Evolutionary conservation across 2,113 vertebrate species (phyloP).

Genomic region (Grallaria varia): DNA sequence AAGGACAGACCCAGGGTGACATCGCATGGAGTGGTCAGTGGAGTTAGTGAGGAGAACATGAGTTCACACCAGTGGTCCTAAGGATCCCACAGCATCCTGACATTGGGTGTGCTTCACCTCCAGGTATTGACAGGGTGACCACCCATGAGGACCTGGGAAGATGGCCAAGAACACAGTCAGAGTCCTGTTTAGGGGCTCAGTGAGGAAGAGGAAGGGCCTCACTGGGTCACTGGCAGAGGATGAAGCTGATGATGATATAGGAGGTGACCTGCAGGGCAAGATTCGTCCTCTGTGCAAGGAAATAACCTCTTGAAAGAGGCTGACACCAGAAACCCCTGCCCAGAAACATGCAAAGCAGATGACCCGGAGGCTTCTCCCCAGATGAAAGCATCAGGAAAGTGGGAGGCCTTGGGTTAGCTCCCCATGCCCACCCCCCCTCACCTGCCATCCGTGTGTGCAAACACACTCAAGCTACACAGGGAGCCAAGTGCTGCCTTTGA

Average conservation of each 20-base stretch:
- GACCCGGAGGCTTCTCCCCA: background rate
- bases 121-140: background rate
- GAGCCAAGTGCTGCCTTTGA: background rate
- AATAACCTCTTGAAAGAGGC: background rate
- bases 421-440: rapidly evolving
- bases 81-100: background rate
- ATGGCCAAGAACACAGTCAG: background rate
- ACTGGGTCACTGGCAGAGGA: background rate
- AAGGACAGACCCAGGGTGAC: background rate
- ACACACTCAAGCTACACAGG: background rate
- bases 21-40: rapidly evolving
- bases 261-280: background rate
- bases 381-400: background rate
- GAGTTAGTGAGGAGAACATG: background rate
- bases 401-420: background rate
- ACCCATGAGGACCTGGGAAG: background rate
- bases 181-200: background rate
- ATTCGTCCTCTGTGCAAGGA: background rate
- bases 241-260: background rate
- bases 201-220: background rate
- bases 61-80: background rate
- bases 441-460: background rate
- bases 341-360: background rate
- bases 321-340: background rate
- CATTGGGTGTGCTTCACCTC: background rate